Evolutionary conservation across 2,888 invertebrate genomes (phyloP), one percentile per base, ranked within the genome.

Genomic region (Galeopsomyia nigrocyanea): DNA sequence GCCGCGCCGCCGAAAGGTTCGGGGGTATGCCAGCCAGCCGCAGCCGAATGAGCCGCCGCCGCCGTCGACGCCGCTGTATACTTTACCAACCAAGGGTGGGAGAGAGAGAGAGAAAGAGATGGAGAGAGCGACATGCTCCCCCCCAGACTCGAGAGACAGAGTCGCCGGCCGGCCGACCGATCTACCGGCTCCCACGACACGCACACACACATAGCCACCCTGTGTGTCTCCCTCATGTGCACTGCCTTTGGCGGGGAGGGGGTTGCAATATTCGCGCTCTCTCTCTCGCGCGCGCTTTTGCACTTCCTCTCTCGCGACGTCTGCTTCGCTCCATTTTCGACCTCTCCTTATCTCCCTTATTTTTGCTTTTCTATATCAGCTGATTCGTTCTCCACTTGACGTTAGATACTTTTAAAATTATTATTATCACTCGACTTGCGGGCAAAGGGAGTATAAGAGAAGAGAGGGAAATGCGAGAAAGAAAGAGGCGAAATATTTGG

Each of bases 131-230:
- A 10, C 10, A 39, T 5, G 26, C 26, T 26, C 26, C 26, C 26
- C 26, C 26, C 26, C 26, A 26, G 26, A 5, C 26, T 26, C 26
- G 39, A 39, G 7, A 31, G 31, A 31, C 3, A 3, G 46, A 46
- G 50, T 55, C 47, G 47, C 26, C 39, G 7, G 50, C 5, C 16
- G 22, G 49, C 14, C 22, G 21, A 21, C 65, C 22, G 39, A 31
- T 47, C 22, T 31, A 26, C 51, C 47, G 64, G 70, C 64, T 70
- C 70, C 70, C 70, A 70, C 70, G 70, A 64, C 69, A 68, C 60
- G 22, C 22, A 53, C 51, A 60, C 57, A 14, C 47, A 22, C 6
- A 26, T 19, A 55, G 13, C 14, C 26, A 49, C 63, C 63, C 51
- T 17, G 58, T 31, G 22, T 26, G 56, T n/a, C n/a, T n/a, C n/a